These are phyloP conservation scores for Microctenopoma steveboyesi DNA, from an alignment of 2,797 vertebrate genomes.

Conservation along the genomic window DNA sequence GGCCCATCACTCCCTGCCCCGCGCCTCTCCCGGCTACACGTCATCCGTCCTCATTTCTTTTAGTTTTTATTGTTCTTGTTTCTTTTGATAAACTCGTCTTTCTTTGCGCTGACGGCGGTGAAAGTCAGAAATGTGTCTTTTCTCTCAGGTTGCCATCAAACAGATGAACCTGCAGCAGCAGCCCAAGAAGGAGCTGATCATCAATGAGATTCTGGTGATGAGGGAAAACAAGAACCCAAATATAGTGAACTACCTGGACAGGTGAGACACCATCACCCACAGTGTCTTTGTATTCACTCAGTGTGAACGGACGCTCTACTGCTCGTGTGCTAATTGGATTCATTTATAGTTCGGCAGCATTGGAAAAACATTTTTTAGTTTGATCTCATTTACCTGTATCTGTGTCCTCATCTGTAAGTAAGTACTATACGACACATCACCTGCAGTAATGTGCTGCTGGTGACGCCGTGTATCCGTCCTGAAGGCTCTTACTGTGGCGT, in stretches of 20 bases:
- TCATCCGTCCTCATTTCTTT: neutral
- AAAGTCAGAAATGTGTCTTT: neutral
- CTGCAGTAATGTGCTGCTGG: neutral
- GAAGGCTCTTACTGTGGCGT: neutral
- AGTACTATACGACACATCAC: no score
- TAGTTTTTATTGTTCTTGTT: neutral
- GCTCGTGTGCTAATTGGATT: no score
- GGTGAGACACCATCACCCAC: conserved; percentile 72
- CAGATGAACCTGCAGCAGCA: conserved; percentile 99
- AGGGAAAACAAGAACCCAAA: conserved; percentile 99
- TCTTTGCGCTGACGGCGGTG: neutral
- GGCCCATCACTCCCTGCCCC: neutral
- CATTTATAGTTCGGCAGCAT: no score
- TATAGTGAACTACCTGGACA: conserved; percentile 98
- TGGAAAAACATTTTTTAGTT: no score
- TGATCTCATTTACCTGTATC: no score
- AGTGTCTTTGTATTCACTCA: no score
- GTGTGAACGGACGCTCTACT: no score
- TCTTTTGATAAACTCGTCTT: neutral
- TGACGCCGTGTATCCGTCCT: neutral
- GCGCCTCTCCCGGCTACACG: neutral
- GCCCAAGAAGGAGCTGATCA: conserved; percentile 97
- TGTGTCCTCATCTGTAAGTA: no score
- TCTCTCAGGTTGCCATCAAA: conserved; percentile 92
- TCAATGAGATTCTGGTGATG: conserved; percentile 98